Conservation (phyloP, 2,797 vertebrate genomes). For the Hypotaenidia okinawae region DNA sequence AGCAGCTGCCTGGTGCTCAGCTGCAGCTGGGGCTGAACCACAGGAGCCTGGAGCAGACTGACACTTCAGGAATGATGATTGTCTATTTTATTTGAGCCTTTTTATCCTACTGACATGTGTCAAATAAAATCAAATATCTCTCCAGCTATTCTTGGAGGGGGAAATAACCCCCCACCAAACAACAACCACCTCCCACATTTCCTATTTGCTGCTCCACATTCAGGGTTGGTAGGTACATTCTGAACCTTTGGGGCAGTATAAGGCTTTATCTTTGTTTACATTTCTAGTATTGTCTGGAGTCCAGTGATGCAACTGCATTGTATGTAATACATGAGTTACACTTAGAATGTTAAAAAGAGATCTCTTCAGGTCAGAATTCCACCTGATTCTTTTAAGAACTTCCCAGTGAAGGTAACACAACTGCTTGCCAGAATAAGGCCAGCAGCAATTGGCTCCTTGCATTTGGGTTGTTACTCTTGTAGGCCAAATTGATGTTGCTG, state of each 20-base stretch:
- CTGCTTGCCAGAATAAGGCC: neutral
- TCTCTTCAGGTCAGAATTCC: neutral
- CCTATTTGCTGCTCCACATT: neutral
- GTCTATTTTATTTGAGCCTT: constrained; percentile 4
- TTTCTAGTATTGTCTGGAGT: neutral
- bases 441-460: neutral
- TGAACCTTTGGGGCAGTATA: neutral
- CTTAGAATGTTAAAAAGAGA: neutral
- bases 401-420: neutral
- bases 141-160: constrained; percentile 8
- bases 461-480: neutral
- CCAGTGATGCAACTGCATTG: neutral
- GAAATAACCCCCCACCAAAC: neutral
- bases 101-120: constrained; percentile 50
- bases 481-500: neutral
- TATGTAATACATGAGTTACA: neutral
- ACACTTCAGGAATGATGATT: constrained; percentile 48
- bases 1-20: too few relatives aligned
- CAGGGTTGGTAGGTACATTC: neutral
- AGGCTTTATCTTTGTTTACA: neutral
- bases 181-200: neutral
- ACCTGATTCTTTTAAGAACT: neutral
- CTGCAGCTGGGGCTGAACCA: too few relatives aligned
- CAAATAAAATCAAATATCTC: constrained; percentile 41
- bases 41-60: neutral